A percentile compares a stretch with the other conserved stretches of the same genome.
These are phyloP conservation scores for Cerceris rybyensis DNA, from an alignment of 2,888 invertebrate genomes.

Conservation along the genomic window DNA sequence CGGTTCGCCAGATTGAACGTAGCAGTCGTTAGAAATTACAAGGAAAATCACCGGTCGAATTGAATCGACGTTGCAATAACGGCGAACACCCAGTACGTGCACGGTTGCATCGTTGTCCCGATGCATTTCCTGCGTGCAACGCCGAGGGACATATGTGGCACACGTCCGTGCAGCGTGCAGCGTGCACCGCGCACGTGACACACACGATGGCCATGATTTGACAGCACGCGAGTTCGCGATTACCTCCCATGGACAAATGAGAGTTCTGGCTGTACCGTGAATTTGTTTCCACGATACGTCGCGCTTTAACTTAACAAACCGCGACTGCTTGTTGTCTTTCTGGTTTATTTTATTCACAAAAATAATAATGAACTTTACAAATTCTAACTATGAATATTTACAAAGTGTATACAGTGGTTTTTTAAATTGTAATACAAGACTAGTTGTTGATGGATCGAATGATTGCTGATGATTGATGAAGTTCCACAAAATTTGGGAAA, in stretches of 20 bases:
- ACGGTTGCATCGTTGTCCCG: conserved; percentile 38
- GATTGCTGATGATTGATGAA: no score
- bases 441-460: no score
- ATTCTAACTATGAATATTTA: no score
- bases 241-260: conserved; percentile 27
- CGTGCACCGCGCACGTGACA: conserved; percentile 42
- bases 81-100: conserved; percentile 25
- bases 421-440: no score
- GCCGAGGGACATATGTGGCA: conserved; percentile 34
- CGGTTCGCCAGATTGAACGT: conserved; percentile 18
- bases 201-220: conserved; percentile 48
- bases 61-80: conserved; percentile 20
- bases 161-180: conserved; percentile 34
- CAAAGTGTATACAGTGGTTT: no score
- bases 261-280: conserved; percentile 1
- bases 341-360: no score
- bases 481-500: no score
- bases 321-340: no score
- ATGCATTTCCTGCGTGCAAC: conserved; percentile 56
- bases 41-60: conserved; percentile 1
- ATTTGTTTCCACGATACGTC: no score
- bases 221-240: conserved; percentile 46
- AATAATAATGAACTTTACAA: no score
- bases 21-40: conserved; percentile 12
- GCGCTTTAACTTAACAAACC: no score